A percentile compares a stretch with the other conserved stretches of the same genome.
Evolutionary conservation across 2,113 vertebrate genomes (phyloP).

Genomic region (Amazona guildingii): DNA sequence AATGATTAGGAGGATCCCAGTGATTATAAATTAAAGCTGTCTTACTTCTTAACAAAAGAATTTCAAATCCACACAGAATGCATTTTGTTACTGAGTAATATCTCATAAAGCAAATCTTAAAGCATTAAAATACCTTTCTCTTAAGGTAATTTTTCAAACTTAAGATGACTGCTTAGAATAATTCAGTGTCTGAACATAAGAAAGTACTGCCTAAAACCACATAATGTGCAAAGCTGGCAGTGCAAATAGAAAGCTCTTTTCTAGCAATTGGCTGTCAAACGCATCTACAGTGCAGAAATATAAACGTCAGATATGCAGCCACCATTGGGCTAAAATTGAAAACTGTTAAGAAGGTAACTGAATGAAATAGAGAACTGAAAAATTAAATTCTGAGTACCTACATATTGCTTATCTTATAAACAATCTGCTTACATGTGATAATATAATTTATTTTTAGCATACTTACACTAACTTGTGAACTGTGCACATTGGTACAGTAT

Average conservation of each 20-base stretch:
- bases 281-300: slow-evolving; percentile 50
- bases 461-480: not conserved
- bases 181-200: slow-evolving; percentile 20
- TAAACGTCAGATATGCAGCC: slow-evolving; percentile 40
- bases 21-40: not conserved
- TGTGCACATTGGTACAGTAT: not conserved
- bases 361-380: not conserved
- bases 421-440: not conserved
- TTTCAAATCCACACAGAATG: not conserved
- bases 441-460: not conserved
- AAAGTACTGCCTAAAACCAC: slow-evolving; percentile 26
- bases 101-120: not conserved
- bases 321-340: slow-evolving; percentile 35
- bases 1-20: not conserved
- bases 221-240: slow-evolving; percentile 44
- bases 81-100: not conserved
- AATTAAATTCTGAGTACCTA: not conserved
- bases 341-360: slow-evolving; percentile 13
- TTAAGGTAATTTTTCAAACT: slow-evolving; percentile 19
- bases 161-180: not conserved
- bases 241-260: slow-evolving; percentile 46
- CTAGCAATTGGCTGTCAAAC: slow-evolving; percentile 53
- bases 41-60: not conserved
- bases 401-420: not conserved
- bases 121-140: not conserved